Base-by-base conservation (phyloP, 2,888 invertebrate species). In the Axea sp. region DNA sequence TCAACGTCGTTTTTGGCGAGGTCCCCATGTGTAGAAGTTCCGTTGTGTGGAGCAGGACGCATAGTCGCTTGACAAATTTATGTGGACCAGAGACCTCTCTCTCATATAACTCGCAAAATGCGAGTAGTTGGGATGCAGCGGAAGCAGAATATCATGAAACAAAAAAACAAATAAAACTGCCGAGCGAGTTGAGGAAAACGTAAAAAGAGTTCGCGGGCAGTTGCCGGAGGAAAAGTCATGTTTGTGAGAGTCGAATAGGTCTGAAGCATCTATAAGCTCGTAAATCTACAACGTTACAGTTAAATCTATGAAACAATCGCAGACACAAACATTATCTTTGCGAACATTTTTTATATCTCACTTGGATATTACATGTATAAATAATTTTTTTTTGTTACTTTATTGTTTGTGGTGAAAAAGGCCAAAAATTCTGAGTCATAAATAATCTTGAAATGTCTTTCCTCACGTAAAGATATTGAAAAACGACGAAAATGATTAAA, bases 201-300 rank as follows among this genome's bases (percentile, higher is more conserved):
- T 39, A 59, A 57, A 67, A 71, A 65, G 55, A 31, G 53, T 14
- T 37, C 30, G 65, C 77, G 73, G 74, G 75, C 74, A 73, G 73
- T 60, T 69, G 73, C 75, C 45, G 67, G 55, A 65, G 47, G 53
- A 45, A 60, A 47, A 49, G 12, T 24, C 26, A 26, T 26, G 12
- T 28, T 43, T 67, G 65, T 30, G 64, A 72, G 65, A 43, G 47
- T 35, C 47, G 65, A 67, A 73, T 55, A 73, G 51, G 53, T 68
- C 77, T 77, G 78, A 82, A 82, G 81, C 82, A 85, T 86, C 86
- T 84, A 85, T 85, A 85, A 85, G 82, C 83, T 82, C 82, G 82
- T 86, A 85, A 85, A 85, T 86, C 83, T 84, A 78, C 60, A 60
- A 72, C 76, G 33, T 17, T 41, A 12, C 33, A 59, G 45, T 24